Base-by-base conservation (phyloP, 1,140 invertebrate genomes). In the Spodoptera litura region DNA sequence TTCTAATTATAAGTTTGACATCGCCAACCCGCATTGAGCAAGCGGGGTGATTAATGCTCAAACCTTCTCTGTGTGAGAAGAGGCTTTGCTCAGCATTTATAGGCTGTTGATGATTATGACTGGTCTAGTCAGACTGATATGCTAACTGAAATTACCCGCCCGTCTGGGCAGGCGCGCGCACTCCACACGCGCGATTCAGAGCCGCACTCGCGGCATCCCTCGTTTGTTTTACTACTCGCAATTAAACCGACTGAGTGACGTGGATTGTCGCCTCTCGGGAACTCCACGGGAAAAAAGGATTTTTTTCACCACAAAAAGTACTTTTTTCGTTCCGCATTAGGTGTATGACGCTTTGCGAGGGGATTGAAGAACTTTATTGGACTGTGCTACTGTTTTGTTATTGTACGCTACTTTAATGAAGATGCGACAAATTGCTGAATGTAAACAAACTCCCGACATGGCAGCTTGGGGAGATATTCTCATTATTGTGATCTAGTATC, bases 201-300 rank as follows among this genome's bases (percentile, higher is more conserved):
- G 83, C 59, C 75, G 66, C 71, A 81, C 81, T 62, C 76, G 76
- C 79, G 78, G 78, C 82, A 77, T 80, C 81, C 78, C 85, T 87
- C 91, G 91, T 91, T 91, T 91, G 89, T 93, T 89, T 89, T 88
- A 89, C 87, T 85, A 85, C 86, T 93, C 85, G 91, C 92, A 93
- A 93, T 93, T 93, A 93, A 92, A 85, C 81, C 87, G 90, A 85
- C 91, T 92, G 91, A 93, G 91, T 93, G 92, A 89, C 85, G 84
- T 80, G 89, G 88, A 92, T 93, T 93, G 90, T 93, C 88, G 86
- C 86, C 81, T 87, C 86, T 78, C 83, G 74, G 79, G 79, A 61
- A 70, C 68, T 25, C 38, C 31, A 62, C 83, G 79, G 81, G 80
- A 85, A 87, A 88, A 89, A 84, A 83, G 83, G 62, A 53, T 62